Evolutionary conservation across 2,797 vertebrate genomes (phyloP).

Genomic region (Anolis apletophallus): DNA sequence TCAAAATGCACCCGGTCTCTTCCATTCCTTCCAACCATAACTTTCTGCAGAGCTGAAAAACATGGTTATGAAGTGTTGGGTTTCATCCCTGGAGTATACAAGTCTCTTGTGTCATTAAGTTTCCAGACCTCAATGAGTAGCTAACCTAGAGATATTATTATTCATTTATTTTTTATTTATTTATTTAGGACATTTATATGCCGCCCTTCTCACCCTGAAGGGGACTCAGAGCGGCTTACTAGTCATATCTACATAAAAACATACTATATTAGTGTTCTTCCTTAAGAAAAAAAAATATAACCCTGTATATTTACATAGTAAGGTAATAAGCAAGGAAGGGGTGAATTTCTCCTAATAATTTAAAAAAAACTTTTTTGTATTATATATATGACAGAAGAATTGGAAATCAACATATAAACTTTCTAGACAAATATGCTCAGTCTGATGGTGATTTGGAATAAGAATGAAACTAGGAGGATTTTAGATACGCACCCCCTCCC

Average conservation of each 20-base stretch:
- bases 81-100: too few species aligned
- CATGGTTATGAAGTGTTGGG: background rate
- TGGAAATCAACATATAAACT: slow-evolving; percentile 13
- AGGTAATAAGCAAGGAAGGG: background rate
- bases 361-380: background rate
- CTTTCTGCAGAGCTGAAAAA: background rate
- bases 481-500: too few species aligned
- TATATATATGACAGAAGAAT: background rate
- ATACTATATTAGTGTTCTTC: background rate
- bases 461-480: slow-evolving; percentile 5
- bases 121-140: too few species aligned
- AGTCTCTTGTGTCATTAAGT: too few species aligned
- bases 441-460: background rate
- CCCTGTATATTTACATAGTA: background rate
- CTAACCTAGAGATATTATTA: too few species aligned
- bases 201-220: too few species aligned
- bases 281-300: too few species aligned
- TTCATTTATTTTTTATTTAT: too few species aligned
- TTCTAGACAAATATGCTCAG: slow-evolving; percentile 16
- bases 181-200: too few species aligned
- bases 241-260: too few species aligned
- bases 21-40: background rate
- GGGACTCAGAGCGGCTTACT: too few species aligned
- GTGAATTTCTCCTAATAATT: background rate
- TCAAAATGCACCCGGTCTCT: background rate